phyloP scores from a whole-genome alignment of 53 echinoderm and acorn worm genomes.

The Apostichopus leukothele region DNA sequence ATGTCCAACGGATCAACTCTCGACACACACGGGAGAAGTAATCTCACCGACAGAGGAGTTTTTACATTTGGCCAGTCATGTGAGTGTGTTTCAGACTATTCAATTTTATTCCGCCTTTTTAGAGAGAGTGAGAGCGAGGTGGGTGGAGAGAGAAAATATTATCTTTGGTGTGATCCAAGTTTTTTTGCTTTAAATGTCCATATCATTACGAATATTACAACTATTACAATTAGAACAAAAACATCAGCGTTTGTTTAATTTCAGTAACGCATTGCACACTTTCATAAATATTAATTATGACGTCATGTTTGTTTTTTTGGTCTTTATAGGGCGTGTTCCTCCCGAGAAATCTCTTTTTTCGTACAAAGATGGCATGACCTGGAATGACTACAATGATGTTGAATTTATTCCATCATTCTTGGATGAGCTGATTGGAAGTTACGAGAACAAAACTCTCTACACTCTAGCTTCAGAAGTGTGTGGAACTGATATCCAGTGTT shows the following conservation, averaged over 20 bases:
- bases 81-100: slow-evolving; percentile 11
- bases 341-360: slow-evolving; percentile 26
- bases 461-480: slow-evolving; percentile 2
- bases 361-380: slow-evolving; percentile 42
- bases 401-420: slow-evolving; percentile 58
- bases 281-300: too few relatives aligned
- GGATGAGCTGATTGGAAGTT: slow-evolving; percentile 52
- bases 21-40: neutral
- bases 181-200: too few relatives aligned
- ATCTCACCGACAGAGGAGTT: slow-evolving; percentile 50
- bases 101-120: neutral
- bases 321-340: neutral
- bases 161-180: too few relatives aligned
- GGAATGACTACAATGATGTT: slow-evolving; percentile 53
- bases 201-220: too few relatives aligned
- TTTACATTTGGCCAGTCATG: slow-evolving; percentile 56
- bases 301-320: neutral
- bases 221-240: too few relatives aligned
- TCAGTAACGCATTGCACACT: too few relatives aligned
- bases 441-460: slow-evolving; percentile 29
- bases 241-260: too few relatives aligned
- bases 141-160: too few relatives aligned
- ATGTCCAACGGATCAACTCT: slow-evolving; percentile 45
- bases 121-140: too few relatives aligned
- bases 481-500: slow-evolving; percentile 53